Percentiles rank a stretch among this genome's conserved stretches.
These are phyloP conservation scores for Eristalis tenax DNA, from an alignment of 2,888 invertebrate species.

Conservation along the genomic window DNA sequence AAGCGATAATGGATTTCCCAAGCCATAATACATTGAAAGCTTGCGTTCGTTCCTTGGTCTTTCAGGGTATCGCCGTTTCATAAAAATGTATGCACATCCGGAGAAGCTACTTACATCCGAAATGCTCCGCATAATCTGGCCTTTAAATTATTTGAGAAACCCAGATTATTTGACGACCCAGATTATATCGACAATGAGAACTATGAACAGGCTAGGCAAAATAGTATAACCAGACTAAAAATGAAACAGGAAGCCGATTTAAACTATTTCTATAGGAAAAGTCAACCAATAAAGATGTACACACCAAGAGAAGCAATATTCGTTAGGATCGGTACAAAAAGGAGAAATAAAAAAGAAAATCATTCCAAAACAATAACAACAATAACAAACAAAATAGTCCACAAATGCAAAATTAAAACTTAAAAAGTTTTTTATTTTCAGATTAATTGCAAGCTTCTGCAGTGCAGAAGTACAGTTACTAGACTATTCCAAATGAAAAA, in stretches of 20 bases:
- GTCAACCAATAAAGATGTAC: neutral
- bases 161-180: too few relatives aligned
- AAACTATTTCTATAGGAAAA: neutral
- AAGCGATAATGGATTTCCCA: too few relatives aligned
- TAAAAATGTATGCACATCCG: too few relatives aligned
- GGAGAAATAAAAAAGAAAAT: constrained; percentile 25
- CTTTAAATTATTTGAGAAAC: too few relatives aligned
- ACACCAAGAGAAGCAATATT: constrained; percentile 3
- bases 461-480: neutral
- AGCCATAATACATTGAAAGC: too few relatives aligned
- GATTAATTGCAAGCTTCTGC: neutral
- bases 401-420: constrained; percentile 4
- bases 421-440: too few relatives aligned
- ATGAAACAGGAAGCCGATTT: constrained; percentile 21
- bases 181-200: neutral
- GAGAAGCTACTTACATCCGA: too few relatives aligned
- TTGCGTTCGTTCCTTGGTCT: too few relatives aligned
- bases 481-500: constrained; percentile 13
- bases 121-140: too few relatives aligned
- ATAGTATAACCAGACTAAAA: constrained; percentile 34
- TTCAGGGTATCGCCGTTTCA: too few relatives aligned
- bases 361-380: constrained; percentile 2
- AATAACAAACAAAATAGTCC: neutral
- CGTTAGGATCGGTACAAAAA: constrained; percentile 10
- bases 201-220: constrained; percentile 7